Conservation (phyloP, 2,888 invertebrate genomes). For the Ormyrus rosae region DNA sequence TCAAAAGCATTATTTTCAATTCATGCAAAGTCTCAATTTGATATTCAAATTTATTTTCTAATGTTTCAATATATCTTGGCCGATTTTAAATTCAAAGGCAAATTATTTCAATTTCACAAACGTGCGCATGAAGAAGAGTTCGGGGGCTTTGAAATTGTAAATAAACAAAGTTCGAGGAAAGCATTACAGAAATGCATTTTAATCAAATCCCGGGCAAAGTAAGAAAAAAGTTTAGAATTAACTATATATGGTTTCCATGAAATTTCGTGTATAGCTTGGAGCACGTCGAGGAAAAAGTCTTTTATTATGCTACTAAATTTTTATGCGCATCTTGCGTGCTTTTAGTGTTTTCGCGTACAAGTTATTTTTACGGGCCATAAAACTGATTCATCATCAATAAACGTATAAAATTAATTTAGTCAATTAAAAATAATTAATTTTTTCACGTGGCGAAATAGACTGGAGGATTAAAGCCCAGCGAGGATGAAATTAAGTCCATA, state of each 20-base stretch:
- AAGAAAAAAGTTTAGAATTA: neutral
- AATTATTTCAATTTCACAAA: too few species aligned
- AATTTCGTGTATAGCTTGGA: neutral
- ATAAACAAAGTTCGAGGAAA: neutral
- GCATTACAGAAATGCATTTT: neutral
- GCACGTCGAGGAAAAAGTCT: neutral
- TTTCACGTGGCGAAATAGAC: conserved; percentile 8
- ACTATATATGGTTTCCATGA: neutral
- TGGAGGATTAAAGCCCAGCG: conserved; percentile 38
- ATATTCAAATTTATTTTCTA: too few species aligned
- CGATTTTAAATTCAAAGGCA: too few species aligned
- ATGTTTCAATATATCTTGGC: too few species aligned
- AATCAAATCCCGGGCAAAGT: neutral
- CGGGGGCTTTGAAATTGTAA: neutral
- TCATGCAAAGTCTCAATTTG: too few species aligned
- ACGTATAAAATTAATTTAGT: neutral
- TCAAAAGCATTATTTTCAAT: too few species aligned
- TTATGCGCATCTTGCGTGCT: neutral
- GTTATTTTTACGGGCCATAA: neutral
- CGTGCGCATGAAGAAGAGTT: neutral
- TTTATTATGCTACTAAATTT: neutral
- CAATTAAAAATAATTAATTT: neutral
- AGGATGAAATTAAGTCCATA: conserved; percentile 43
- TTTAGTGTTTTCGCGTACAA: neutral
- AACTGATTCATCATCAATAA: neutral